Evolutionary conservation across 2,113 vertebrate genomes (phyloP).

Genomic region (Centropus bengalensis): DNA sequence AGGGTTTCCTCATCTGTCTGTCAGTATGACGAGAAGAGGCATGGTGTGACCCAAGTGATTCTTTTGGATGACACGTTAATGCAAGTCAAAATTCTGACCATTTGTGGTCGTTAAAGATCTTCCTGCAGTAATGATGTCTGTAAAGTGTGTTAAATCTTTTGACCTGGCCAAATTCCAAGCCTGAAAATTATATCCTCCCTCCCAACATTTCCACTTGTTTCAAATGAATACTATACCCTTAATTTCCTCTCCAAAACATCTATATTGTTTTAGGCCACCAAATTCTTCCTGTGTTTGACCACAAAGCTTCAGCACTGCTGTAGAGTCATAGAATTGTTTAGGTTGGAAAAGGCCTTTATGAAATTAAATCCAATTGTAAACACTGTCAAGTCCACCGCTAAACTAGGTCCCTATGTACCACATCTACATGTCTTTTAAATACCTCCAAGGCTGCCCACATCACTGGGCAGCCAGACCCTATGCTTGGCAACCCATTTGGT

Average conservation of each 20-base stretch:
- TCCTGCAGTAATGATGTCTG: background rate
- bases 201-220: background rate
- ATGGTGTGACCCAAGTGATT: background rate
- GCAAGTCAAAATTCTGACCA: background rate
- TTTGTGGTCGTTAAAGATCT: background rate
- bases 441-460: no score
- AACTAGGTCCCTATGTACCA: no score
- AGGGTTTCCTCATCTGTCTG: background rate
- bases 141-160: background rate
- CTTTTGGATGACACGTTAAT: background rate
- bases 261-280: background rate
- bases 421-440: no score
- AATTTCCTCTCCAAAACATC: background rate
- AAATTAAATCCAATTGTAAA: no score
- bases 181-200: background rate
- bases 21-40: background rate
- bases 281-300: conserved; percentile 31
- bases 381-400: no score
- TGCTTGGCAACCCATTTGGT: no score
- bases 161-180: background rate
- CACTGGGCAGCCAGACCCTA: no score
- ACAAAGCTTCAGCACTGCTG: background rate
- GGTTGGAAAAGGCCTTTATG: no score
- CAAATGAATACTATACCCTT: background rate
- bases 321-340: background rate